Percentiles rank a stretch among this genome's conserved stretches.
Evolutionary conservation across 2,888 invertebrate species (phyloP).

Genomic region (Aleiodes leptofemur): DNA sequence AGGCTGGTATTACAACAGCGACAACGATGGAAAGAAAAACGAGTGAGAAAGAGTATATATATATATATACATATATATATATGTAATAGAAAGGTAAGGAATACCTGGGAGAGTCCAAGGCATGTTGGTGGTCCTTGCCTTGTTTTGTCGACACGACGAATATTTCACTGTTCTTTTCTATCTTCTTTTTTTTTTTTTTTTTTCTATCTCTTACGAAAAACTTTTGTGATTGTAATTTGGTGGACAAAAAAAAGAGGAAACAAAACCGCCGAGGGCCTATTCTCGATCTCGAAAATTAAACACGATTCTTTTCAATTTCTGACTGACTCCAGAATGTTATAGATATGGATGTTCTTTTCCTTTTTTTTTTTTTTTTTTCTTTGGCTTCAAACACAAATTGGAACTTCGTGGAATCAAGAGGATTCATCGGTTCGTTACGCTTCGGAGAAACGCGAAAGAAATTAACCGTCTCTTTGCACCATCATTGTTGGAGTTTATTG

Average conservation of each 20-base stretch:
- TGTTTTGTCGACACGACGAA: slow-evolving; percentile 40
- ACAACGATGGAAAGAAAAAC: slow-evolving; percentile 30
- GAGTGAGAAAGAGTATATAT: background rate
- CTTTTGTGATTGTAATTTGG: slow-evolving; percentile 29
- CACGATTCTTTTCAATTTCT: too few relatives aligned
- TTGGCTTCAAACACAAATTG: background rate
- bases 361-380: too few relatives aligned
- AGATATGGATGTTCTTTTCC: background rate
- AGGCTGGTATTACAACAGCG: slow-evolving; percentile 37
- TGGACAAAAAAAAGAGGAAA: background rate
- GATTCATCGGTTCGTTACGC: slow-evolving; percentile 18
- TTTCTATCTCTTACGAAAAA: background rate
- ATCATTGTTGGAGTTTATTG: slow-evolving; percentile 11
- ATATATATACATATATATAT: background rate
- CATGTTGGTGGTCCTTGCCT: slow-evolving; percentile 45
- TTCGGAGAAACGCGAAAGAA: slow-evolving; percentile 6
- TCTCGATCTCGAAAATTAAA: too few relatives aligned
- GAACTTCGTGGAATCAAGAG: slow-evolving; percentile 2
- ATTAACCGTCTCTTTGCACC: slow-evolving; percentile 14
- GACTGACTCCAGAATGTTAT: too few relatives aligned
- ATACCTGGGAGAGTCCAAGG: slow-evolving; percentile 31
- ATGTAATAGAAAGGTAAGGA: slow-evolving; percentile 32
- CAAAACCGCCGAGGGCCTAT: too few relatives aligned
- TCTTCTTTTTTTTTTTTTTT: background rate
- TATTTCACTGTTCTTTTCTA: slow-evolving; percentile 16